Evolutionary conservation across 2,797 vertebrate species (phyloP).

Genomic region (Macropodus opercularis): DNA sequence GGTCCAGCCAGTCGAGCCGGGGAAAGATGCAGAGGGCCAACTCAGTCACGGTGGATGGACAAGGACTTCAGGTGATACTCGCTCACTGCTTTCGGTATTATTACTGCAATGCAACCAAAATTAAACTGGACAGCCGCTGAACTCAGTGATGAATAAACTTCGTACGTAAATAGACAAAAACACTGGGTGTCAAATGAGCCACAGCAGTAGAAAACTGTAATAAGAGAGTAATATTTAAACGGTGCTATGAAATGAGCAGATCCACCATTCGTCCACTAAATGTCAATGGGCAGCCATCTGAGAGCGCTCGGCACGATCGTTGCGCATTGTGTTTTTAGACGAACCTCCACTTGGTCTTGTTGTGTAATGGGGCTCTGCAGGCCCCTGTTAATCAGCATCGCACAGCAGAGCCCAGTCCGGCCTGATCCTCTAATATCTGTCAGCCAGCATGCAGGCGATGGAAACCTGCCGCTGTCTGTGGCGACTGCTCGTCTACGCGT

Average conservation of each 20-base stretch:
- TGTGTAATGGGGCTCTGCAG: constrained; percentile 16
- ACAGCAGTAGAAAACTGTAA: no score
- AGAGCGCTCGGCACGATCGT: neutral
- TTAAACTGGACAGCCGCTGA: no score
- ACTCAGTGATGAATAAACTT: no score
- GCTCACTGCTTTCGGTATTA: no score
- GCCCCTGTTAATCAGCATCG: constrained; percentile 40
- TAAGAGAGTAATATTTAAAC: no score
- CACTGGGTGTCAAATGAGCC: no score
- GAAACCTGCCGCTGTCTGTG: constrained; percentile 72
- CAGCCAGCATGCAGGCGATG: constrained; percentile 51
- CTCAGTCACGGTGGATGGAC: constrained; percentile 91
- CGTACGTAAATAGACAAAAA: no score
- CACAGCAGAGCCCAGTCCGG: constrained; percentile 31
- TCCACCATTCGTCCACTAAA: neutral
- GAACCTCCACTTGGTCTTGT: constrained; percentile 6
- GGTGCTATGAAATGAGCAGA: neutral
- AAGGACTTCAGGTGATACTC: constrained; percentile 90
- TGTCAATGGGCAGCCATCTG: neutral
- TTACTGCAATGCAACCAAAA: no score
- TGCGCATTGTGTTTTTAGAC: neutral
- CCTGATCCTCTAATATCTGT: constrained; percentile 45
- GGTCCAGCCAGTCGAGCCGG: constrained; percentile 84
- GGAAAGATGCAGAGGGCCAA: constrained; percentile 94
- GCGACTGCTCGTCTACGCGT: constrained; percentile 79